Evolutionary conservation across 1,140 invertebrate species (phyloP), one percentile per base, ranked within the genome.

Genomic region (Eupeodes corollae): DNA sequence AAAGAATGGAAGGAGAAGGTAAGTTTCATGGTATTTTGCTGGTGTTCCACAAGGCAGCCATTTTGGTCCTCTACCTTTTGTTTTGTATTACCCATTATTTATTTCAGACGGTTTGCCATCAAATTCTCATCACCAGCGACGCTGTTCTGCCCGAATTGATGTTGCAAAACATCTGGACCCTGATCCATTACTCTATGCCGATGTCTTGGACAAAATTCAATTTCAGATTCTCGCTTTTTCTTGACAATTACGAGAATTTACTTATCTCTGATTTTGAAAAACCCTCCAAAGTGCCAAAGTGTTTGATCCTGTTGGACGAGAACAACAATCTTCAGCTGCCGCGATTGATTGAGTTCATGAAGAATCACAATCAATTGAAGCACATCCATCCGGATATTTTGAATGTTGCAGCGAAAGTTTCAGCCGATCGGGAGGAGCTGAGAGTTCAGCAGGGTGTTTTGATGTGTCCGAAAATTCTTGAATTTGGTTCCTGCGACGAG

Each of bases 131-230:
- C 11, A 45, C 42, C 14, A 44, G 38, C 12, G 46, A 52, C 21
- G 19, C n/a, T 5, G 35, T 39, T 1, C 46, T 52, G n/a, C 13
- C 31, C 3, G 47, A 52, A 26, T 14, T 48, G 6, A 38, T 45
- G 42, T 37, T 52, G n/a, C 50, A 52, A 41, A 52, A 52, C 38
- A 47, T 52, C 5, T 30, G 40, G 13, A 41, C 41, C 32, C 31
- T 52, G 3, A 52, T 52, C 30, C 50, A 52, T 15, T 52, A 48
- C 26, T 52, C 47, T 2, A 45, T 52, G 46, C 47, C 46, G 8
- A 48, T 43, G n/a, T 45, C 46, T 11, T 48, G 47, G 50, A 46
- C 46, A 8, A 40, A 39, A 21, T 52, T 48, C 33, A 52, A 43
- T 15, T 44, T 31, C 15, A 34, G 50, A 6, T 52, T 52, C 26